Base-by-base conservation (phyloP, 2,113 vertebrate genomes). In the Erythrocercus mccallii region DNA sequence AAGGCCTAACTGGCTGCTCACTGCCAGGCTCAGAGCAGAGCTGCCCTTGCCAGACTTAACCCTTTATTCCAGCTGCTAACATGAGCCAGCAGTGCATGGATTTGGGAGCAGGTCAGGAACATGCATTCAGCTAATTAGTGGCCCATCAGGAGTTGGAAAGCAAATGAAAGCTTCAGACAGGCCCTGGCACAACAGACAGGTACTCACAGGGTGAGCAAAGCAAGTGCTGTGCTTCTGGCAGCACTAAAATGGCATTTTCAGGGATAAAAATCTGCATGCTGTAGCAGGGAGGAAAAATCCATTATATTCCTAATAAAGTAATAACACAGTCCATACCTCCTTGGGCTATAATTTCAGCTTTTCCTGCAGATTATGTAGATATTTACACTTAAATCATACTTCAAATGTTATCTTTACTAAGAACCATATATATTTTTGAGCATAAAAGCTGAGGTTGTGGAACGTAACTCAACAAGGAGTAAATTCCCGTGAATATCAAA, bases 31-130 rank as follows among this genome's bases (percentile, higher is more conserved):
- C 54, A 53, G 54, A n/a, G 33, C 31, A 62, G 51, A 74, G 53
- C 62, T 94, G 89, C 76, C 57, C 69, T 68, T 68, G 60, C 73
- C 74, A 92, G 87, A 25, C 12, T 92, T 93, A 92, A 83, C 72
- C 80, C 88, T 88, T 48, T 56, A 53, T 62, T 92, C 40, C 76
- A 87, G 73, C 54, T 90, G 57, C 81, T 81, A 14, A 25, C 4
- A 2, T 9, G 27, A 90, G 47, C 61, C 6, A 0, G 35, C 44
- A 5, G 30, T 31, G 81, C 82, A 11, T 0, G 6, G 60, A 30
- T 70, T 38, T 81, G 44, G 79, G 51, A 86, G 47, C 70, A 35
- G 54, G 61, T 28, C 64, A 83, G 64, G 76, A 84, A 42, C 48
- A 23, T 15, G 28, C 62, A 23, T 22, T 35, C 62, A 40, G 86